Conservation (phyloP, 2,113 vertebrate genomes). For the Mormoops blainvillei region DNA sequence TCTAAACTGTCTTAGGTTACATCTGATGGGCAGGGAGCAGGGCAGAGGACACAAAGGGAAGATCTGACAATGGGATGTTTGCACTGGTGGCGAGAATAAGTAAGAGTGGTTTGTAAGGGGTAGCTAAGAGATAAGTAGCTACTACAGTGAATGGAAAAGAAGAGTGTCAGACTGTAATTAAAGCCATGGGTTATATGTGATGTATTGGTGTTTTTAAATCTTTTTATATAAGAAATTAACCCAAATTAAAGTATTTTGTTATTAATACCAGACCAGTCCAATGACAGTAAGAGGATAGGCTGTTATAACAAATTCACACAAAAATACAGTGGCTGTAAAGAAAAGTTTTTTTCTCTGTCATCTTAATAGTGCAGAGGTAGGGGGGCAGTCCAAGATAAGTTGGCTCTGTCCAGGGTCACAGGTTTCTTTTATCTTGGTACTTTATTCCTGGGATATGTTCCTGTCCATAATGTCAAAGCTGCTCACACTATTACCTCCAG, state of each 20-base stretch:
- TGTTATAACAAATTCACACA: background rate
- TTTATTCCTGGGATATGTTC: background rate
- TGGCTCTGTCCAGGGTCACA: background rate
- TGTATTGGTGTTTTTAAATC: background rate
- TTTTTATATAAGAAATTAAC: background rate
- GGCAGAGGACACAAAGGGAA: background rate
- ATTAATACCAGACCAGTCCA: background rate
- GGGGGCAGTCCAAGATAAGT: too few relatives aligned
- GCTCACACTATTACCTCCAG: background rate
- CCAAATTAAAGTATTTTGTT: background rate
- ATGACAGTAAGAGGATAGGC: background rate
- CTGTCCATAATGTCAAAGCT: background rate
- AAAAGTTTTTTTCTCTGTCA: background rate
- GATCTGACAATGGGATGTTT: background rate
- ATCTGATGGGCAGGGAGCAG: background rate
- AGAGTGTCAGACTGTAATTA: background rate
- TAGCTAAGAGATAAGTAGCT: background rate
- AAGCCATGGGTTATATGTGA: background rate
- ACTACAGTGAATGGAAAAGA: background rate
- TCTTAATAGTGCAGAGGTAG: background rate
- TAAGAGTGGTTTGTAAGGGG: background rate
- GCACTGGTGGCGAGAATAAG: background rate
- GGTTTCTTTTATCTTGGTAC: background rate
- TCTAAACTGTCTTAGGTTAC: background rate
- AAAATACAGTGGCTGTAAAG: background rate